Conservation (phyloP, 2,888 invertebrate species). For the Netelia fuscicornis region DNA sequence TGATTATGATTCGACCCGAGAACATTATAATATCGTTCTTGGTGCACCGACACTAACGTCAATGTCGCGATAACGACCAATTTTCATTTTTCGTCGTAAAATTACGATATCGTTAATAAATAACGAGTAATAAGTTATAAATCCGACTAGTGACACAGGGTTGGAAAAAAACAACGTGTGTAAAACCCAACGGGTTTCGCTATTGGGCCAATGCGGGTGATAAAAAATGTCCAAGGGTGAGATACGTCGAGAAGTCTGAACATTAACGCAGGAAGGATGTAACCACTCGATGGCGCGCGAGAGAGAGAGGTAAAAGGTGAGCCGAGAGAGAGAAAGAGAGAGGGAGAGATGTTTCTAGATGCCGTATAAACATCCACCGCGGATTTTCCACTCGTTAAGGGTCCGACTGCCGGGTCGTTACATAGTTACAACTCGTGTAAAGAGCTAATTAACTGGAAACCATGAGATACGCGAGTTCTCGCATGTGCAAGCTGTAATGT, state of each 20-base stretch:
- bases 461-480: slow-evolving; percentile 70
- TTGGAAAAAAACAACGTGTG: no score
- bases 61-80: no score
- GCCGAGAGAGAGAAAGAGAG: slow-evolving; percentile 4
- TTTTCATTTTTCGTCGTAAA: no score
- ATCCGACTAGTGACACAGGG: no score
- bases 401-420: slow-evolving; percentile 71
- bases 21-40: no score
- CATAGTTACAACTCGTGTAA: slow-evolving; percentile 75
- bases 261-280: slow-evolving; percentile 37
- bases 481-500: slow-evolving; percentile 33
- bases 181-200: no score
- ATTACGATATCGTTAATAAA: no score
- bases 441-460: slow-evolving; percentile 79
- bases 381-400: slow-evolving; percentile 76
- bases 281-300: slow-evolving; percentile 28
- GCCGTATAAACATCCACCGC: slow-evolving; percentile 64
- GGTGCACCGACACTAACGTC: no score
- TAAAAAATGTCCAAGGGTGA: neutral
- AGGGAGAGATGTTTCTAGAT: slow-evolving; percentile 17
- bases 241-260: neutral
- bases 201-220: no score
- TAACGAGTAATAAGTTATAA: no score
- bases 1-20: no score
- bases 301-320: slow-evolving; percentile 29